Base-by-base conservation (phyloP, 37 sponge, comb jelly and placozoan genomes). In the Diacarnus erythraeanus region DNA sequence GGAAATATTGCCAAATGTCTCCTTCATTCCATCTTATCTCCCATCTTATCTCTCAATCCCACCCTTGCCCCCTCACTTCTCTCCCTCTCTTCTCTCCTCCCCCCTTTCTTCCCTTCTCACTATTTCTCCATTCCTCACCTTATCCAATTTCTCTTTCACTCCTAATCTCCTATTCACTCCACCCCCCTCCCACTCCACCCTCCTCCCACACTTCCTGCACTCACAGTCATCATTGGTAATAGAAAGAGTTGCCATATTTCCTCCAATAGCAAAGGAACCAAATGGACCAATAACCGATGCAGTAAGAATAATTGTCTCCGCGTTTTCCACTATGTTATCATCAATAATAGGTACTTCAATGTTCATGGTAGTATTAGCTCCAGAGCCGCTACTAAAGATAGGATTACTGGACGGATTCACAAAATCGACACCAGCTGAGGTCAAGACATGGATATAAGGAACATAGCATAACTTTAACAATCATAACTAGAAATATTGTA, bases 251-350 rank as follows among this genome's bases (percentile, higher is more conserved):
- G 64, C 31, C 5, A 15, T 63, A 23, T 15, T 6, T 25, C 18
- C n/a, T 63, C 26, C 30, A n/a, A n/a, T n/a, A n/a, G n/a, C n/a
- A n/a, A n/a, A n/a, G n/a, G 57, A 12, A 54, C 34, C 31, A 5
- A 69, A 41, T 38, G 10, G 10, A 21, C n/a, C 30, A 57, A 22
- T 35, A 51, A 20, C 21, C 35, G 35, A 4, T 17, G 44, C 47
- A 74, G 37, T 20, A 34, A 78, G 18, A 42, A 4, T 23, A 41
- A 80, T 35, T 0, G 2, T 31, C 70, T 80, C 80, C 38, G 38
- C 12, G 29, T 20, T 51, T 31, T 80, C 80, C 1, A 70, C 59
- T 57, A 70, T 31, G 54, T 47, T 10, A 29, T 80, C 80, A 70
- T 80, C 26, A 5, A 57, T 78, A n/a, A 78, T 78, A 10, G 66